Evolutionary conservation across 2,797 vertebrate genomes (phyloP).

Genomic region (Myotis findleyi): DNA sequence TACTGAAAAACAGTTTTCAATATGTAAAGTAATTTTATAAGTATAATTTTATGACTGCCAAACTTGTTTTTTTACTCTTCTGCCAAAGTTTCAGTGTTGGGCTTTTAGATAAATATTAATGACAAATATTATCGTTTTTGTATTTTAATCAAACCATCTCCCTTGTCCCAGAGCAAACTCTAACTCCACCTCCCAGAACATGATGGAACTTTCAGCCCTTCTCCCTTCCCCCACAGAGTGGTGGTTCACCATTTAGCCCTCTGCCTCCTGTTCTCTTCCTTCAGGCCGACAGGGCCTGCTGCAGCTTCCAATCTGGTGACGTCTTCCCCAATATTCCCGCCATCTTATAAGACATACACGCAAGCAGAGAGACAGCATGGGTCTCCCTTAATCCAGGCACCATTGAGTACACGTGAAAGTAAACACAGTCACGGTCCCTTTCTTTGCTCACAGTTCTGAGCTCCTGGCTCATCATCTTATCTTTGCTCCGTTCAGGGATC

Average conservation of each 20-base stretch:
- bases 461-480: fast-evolving
- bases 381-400: neutral
- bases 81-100: neutral
- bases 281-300: fast-evolving
- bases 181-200: neutral
- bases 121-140: neutral
- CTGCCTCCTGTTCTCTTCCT: neutral
- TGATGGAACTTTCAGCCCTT: neutral
- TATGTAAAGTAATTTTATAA: neutral
- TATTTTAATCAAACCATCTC: neutral
- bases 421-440: neutral
- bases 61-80: neutral
- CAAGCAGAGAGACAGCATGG: neutral
- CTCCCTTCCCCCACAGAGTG: neutral
- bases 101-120: neutral
- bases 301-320: neutral
- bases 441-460: neutral
- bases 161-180: neutral
- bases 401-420: neutral
- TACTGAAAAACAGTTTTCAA: neutral
- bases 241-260: neutral
- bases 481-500: slow-evolving; percentile 91
- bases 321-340: neutral
- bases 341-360: fast-evolving
- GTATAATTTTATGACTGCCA: neutral